phyloP scores from a whole-genome alignment of 2,797 vertebrate species.

The Sciaenops ocellatus region DNA sequence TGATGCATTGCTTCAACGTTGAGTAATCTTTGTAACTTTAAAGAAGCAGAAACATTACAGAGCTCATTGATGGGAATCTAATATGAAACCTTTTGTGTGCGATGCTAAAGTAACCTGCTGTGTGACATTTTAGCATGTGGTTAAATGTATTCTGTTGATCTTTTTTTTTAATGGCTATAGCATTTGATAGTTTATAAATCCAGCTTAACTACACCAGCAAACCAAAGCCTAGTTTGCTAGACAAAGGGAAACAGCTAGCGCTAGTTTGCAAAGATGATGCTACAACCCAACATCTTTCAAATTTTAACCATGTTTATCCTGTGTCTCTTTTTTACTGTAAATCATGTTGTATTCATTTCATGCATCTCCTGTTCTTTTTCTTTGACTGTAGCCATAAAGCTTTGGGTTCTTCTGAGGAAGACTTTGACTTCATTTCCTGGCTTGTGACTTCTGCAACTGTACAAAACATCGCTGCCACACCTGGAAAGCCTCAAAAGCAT shows the following conservation, averaged over 20 bases:
- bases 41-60: background rate
- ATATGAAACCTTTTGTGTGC: background rate
- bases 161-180: background rate
- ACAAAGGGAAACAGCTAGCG: constrained; percentile 24
- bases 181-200: background rate
- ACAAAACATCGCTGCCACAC: constrained; percentile 20
- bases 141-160: background rate
- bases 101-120: constrained; percentile 8
- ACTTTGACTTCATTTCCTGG: constrained; percentile 75
- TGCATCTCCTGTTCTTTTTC: constrained; percentile 34
- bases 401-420: constrained; percentile 83
- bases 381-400: constrained; percentile 80
- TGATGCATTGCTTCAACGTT: constrained; percentile 13
- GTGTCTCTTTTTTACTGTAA: background rate
- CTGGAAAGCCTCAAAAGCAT: constrained; percentile 37
- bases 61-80: background rate
- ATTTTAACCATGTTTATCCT: background rate
- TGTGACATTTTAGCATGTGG: background rate
- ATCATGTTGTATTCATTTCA: background rate
- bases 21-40: background rate
- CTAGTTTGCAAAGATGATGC: constrained; percentile 3
- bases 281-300: background rate
- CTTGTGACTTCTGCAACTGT: constrained; percentile 58
- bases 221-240: constrained; percentile 34
- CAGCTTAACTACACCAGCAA: constrained; percentile 20